These are phyloP conservation scores for Tragelaphus buxtoni DNA, from an alignment of 2,113 vertebrate species.

Conservation along the genomic window DNA sequence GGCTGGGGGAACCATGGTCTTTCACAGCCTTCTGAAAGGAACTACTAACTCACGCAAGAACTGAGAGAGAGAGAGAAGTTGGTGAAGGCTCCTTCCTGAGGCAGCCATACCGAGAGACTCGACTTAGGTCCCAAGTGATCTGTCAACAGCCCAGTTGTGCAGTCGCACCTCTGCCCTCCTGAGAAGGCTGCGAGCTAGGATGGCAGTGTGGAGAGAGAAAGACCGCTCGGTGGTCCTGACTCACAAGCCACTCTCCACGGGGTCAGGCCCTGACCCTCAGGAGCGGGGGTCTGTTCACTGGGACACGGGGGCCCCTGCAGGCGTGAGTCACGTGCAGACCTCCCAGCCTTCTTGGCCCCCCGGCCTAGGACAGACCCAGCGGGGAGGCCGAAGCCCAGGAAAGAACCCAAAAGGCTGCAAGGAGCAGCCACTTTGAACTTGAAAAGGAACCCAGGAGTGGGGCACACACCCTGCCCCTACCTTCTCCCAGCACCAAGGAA, in stretches of 20 bases:
- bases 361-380: background rate
- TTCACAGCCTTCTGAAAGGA: background rate
- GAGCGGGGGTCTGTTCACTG: background rate
- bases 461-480: background rate
- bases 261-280: background rate
- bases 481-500: background rate
- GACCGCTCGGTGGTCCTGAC: background rate
- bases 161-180: background rate
- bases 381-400: background rate
- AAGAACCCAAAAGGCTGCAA: background rate
- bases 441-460: background rate
- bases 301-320: background rate
- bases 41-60: fast-evolving
- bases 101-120: fast-evolving
- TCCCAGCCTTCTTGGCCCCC: background rate
- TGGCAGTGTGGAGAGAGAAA: background rate
- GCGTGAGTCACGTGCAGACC: fast-evolving
- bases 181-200: background rate
- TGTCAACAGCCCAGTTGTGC: background rate
- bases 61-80: background rate
- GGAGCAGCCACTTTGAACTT: background rate
- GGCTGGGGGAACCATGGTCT: background rate
- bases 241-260: no score
- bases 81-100: background rate
- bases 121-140: background rate